Conservation (phyloP, 1,140 invertebrate genomes). For the Ctenoplectra terminalis region DNA sequence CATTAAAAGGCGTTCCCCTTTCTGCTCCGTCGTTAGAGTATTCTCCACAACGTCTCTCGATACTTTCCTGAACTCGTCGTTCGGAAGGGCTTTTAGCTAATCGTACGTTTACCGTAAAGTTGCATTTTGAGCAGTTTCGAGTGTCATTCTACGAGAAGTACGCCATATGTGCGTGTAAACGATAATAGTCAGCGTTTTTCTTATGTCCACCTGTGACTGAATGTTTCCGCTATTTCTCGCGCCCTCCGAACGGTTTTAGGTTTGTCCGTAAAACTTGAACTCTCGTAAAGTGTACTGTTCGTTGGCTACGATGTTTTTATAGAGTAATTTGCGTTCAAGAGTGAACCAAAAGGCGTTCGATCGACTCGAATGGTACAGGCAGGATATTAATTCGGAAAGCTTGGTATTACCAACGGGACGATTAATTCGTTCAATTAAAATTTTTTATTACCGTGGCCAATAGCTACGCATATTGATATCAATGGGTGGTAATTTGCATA, state of each 20-base stretch:
- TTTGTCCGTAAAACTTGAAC: neutral
- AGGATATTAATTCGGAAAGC: neutral
- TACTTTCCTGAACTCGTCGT: slow-evolving; percentile 13
- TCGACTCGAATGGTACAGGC: neutral
- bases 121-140: slow-evolving; percentile 33
- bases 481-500: slow-evolving; percentile 33
- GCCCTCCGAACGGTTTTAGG: neutral
- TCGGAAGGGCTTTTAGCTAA: slow-evolving; percentile 8
- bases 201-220: neutral
- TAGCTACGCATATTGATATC: neutral
- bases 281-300: neutral
- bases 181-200: slow-evolving; percentile 14
- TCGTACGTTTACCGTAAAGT: slow-evolving; percentile 25
- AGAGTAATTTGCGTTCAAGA: neutral
- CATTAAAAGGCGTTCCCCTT: slow-evolving; percentile 58
- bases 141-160: neutral
- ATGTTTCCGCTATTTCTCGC: too few relatives aligned
- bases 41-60: slow-evolving; percentile 42
- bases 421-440: slow-evolving; percentile 4
- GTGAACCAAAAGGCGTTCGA: neutral
- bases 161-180: neutral
- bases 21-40: slow-evolving; percentile 34
- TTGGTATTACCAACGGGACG: neutral
- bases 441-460: neutral
- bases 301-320: neutral